Evolutionary conservation across 1,140 invertebrate genomes (phyloP).

Genomic region (Meloidogyne floridensis): DNA sequence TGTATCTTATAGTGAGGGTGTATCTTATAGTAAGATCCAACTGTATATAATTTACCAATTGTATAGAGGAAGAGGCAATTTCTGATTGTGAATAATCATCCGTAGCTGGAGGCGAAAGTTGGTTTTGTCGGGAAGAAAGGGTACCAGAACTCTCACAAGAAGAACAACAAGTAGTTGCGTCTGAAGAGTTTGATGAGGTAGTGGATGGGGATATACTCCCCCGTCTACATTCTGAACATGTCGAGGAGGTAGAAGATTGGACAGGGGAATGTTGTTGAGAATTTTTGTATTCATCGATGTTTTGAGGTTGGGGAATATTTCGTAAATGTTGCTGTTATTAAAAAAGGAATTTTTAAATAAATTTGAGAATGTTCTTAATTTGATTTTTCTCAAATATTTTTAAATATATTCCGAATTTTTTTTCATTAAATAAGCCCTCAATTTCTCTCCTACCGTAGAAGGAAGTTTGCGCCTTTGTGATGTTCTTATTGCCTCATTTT

Average conservation of each 20-base stretch:
- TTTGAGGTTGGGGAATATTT: not conserved
- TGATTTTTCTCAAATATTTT: no score
- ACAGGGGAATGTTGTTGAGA: not conserved
- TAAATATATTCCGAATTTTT: no score
- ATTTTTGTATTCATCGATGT: not conserved
- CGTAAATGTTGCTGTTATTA: not conserved
- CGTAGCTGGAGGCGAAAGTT: not conserved
- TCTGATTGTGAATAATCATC: slow-evolving; percentile 1
- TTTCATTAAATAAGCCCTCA: no score
- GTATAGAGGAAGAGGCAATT: not conserved
- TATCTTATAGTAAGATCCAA: no score
- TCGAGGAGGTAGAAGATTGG: not conserved
- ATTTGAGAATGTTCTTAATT: no score
- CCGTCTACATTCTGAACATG: not conserved
- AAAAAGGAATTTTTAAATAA: no score
- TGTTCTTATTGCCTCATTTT: not conserved
- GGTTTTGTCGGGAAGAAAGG: not conserved
- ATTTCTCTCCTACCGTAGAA: not conserved
- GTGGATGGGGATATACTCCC: not conserved
- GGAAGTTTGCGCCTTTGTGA: not conserved
- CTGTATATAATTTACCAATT: not conserved
- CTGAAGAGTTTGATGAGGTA: slow-evolving; percentile 17
- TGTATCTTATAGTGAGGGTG: no score
- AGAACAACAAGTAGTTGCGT: slow-evolving; percentile 15
- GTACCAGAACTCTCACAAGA: slow-evolving; percentile 11